Conservation (phyloP, 2,113 vertebrate genomes). For the Melanostigma gelatinosum region DNA sequence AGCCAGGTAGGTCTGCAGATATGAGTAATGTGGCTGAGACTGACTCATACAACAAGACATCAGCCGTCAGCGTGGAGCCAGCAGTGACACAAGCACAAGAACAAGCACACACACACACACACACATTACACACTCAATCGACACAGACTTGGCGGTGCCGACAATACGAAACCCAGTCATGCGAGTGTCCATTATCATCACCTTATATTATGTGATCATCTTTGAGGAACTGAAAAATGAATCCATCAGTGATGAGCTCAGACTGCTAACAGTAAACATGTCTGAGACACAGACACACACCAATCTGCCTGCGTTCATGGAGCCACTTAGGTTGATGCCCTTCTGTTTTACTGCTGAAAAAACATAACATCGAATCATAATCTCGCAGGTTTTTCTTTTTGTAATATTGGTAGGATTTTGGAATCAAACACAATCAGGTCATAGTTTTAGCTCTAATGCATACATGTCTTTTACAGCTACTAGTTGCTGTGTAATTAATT, state of each 20-base stretch:
- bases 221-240: constrained; percentile 51
- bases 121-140: constrained; percentile 14
- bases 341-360: background rate
- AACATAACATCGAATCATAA: background rate
- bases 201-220: constrained; percentile 58
- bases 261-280: constrained; percentile 55
- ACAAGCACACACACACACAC: constrained; percentile 28
- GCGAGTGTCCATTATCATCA: constrained; percentile 54
- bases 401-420: background rate
- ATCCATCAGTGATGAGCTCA: constrained; percentile 65
- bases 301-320: background rate
- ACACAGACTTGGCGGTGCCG: constrained; percentile 70
- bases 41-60: constrained; percentile 74
- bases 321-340: background rate
- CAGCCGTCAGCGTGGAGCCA: constrained; percentile 79
- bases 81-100: constrained; percentile 67
- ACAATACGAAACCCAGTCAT: constrained; percentile 53
- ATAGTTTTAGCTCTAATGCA: background rate
- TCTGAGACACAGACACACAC: constrained; percentile 3
- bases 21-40: constrained; percentile 75
- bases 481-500: constrained; percentile 19
- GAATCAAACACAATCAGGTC: background rate
- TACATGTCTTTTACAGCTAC: background rate
- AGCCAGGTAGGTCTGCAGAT: constrained; percentile 78
- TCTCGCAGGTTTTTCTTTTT: background rate